These are phyloP conservation scores for Squalus acanthias DNA, from an alignment of 2,797 vertebrate genomes.

Conservation along the genomic window DNA sequence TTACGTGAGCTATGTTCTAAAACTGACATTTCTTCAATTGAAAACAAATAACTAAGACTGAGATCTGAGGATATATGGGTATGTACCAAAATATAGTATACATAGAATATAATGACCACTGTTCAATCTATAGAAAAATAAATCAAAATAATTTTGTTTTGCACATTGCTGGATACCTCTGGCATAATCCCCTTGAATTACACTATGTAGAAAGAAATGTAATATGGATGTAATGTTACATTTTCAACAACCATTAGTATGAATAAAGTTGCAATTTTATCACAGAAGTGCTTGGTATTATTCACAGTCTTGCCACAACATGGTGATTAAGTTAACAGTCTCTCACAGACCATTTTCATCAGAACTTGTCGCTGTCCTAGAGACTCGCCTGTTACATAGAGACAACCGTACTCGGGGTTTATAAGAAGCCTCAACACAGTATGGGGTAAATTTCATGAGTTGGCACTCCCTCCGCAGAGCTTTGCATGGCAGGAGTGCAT, in stretches of 20 bases:
- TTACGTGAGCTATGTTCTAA: neutral
- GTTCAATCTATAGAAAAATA: neutral
- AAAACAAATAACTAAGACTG: neutral
- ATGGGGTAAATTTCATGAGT: neutral
- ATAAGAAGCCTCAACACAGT: neutral
- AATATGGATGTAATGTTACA: neutral
- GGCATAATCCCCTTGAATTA: neutral
- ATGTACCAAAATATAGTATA: neutral
- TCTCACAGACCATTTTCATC: neutral
- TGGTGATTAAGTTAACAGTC: neutral
- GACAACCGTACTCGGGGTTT: neutral
- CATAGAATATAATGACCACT: neutral
- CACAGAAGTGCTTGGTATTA: neutral
- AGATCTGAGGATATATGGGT: neutral
- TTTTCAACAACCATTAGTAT: neutral
- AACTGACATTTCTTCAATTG: neutral
- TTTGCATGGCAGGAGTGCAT: neutral
- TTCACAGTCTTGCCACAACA: neutral
- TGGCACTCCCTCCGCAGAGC: neutral
- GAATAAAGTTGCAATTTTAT: neutral
- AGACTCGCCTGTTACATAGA: neutral
- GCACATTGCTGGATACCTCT: neutral
- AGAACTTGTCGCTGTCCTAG: neutral
- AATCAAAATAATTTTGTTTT: neutral
- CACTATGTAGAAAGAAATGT: neutral